These are phyloP conservation scores for Dolichopus griseipennis DNA, from an alignment of 2,888 invertebrate genomes.

Conservation along the genomic window DNA sequence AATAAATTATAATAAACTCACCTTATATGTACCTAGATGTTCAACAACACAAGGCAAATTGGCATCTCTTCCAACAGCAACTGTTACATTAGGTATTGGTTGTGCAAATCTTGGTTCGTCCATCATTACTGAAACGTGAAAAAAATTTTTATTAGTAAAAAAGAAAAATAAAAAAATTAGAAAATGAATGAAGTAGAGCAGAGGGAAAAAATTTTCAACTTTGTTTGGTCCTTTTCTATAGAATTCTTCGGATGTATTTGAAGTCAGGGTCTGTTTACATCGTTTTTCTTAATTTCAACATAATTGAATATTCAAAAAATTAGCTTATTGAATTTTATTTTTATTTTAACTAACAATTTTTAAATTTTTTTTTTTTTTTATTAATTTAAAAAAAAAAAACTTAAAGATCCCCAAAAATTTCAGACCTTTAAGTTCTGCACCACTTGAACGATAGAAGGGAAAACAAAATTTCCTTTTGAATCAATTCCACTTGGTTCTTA, in stretches of 20 bases:
- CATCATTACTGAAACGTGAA: conserved; percentile 60
- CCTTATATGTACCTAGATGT: conserved; percentile 82
- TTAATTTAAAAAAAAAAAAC: background rate
- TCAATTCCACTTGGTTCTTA: no score
- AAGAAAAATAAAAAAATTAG: background rate
- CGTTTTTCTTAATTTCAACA: background rate
- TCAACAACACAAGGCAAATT: conserved; percentile 84
- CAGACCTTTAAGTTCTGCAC: no score
- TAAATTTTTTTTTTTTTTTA: background rate
- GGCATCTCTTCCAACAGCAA: conserved; percentile 81
- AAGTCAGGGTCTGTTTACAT: background rate
- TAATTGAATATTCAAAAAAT: background rate
- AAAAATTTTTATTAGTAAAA: background rate
- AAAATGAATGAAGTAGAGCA: background rate
- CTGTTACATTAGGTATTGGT: conserved; percentile 86
- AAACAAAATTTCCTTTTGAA: no score
- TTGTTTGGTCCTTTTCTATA: no score
- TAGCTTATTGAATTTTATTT: no score
- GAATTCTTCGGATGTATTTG: no score
- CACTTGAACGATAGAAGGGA: no score
- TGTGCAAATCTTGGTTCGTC: conserved; percentile 82
- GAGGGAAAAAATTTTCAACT: background rate
- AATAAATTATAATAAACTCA: conserved; percentile 44
- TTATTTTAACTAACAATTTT: no score
- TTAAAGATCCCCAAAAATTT: no score